Evolutionary conservation across 2,113 vertebrate species (phyloP).

Genomic region (Hydrolagus affinis): DNA sequence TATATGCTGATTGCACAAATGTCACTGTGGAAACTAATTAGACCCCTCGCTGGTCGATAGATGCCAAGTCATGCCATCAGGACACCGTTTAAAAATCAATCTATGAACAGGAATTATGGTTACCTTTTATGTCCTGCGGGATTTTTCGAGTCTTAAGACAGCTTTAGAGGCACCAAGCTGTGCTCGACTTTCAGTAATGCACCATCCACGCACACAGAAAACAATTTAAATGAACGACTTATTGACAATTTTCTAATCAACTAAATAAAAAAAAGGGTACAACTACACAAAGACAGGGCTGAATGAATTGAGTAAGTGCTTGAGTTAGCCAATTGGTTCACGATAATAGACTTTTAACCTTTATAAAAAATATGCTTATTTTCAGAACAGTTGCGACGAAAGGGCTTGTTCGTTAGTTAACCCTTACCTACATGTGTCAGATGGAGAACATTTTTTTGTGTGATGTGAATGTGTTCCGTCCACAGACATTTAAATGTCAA

Average conservation of each 20-base stretch:
- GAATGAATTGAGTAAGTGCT: constrained; percentile 3
- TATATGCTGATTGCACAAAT: neutral
- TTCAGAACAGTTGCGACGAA: neutral
- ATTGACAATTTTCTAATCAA: too few relatives aligned
- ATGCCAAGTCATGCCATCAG: neutral
- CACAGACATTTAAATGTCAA: neutral
- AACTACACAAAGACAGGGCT: constrained; percentile 4
- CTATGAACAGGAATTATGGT: constrained; percentile 1
- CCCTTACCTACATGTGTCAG: neutral
- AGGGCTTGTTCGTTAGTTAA: neutral
- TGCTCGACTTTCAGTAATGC: neutral
- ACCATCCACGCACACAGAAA: neutral
- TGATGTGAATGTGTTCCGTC: neutral
- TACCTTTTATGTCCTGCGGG: neutral
- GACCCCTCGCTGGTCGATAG: neutral
- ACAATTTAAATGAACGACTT: neutral
- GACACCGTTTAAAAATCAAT: constrained; percentile 18
- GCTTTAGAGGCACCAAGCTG: constrained; percentile 15
- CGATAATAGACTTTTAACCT: neutral
- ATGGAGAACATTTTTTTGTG: neutral
- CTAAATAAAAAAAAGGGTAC: neutral
- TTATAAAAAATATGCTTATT: neutral
- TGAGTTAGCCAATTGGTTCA: neutral
- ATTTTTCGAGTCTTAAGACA: neutral
- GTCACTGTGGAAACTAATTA: neutral